Percentiles rank a stretch among this genome's conserved stretches.
Conservation (phyloP, 2,888 invertebrate genomes). For the Cantharis lateralis region DNA sequence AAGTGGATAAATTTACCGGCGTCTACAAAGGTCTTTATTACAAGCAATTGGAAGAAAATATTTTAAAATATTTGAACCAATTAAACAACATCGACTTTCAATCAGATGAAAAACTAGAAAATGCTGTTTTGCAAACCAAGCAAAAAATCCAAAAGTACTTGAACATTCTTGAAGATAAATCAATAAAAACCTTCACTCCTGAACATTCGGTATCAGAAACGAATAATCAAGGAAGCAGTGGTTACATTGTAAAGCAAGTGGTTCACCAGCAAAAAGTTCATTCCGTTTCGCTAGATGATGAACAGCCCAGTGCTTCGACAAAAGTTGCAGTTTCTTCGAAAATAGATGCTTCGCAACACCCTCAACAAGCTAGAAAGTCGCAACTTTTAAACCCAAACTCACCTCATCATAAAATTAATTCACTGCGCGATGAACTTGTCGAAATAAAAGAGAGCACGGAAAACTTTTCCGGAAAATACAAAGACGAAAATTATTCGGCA, state of each 20-base stretch:
- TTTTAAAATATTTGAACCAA: constrained; percentile 17
- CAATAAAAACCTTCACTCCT: constrained; percentile 16
- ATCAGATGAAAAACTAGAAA: constrained; percentile 28
- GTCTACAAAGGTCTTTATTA: constrained; percentile 29
- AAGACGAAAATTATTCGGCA: constrained; percentile 18
- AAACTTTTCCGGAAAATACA: constrained; percentile 23
- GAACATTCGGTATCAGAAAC: neutral
- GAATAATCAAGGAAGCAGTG: neutral
- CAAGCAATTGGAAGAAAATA: constrained; percentile 29
- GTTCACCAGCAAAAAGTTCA: neutral
- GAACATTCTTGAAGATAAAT: constrained; percentile 34
- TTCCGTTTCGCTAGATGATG: neutral
- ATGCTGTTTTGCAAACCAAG: constrained; percentile 26
- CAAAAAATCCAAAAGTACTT: constrained; percentile 33
- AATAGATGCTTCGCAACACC: neutral
- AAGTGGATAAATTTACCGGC: constrained; percentile 35
- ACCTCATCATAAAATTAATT: constrained; percentile 25
- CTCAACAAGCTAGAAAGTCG: neutral
- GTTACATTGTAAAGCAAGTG: neutral
- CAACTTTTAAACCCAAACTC: neutral
- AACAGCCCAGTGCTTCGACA: neutral
- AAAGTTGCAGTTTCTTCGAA: neutral
- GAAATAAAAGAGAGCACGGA: constrained; percentile 26
- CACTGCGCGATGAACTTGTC: constrained; percentile 20
- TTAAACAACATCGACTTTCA: constrained; percentile 20